Evolutionary conservation across 2,888 invertebrate species (phyloP).

Genomic region (Drosophila longiperda): DNA sequence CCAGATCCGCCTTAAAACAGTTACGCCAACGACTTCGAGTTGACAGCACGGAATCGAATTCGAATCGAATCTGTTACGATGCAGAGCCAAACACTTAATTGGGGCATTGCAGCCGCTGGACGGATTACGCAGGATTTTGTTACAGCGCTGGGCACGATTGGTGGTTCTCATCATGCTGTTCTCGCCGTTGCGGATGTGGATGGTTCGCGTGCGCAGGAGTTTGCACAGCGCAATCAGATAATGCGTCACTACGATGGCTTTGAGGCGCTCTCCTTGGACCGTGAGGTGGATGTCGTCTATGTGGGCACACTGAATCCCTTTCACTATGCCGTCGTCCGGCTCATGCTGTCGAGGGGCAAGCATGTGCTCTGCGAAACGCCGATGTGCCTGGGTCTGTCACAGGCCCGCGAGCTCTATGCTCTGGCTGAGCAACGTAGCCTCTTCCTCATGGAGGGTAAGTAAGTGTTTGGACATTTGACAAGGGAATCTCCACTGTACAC

Average conservation of each 20-base stretch:
- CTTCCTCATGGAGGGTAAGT: constrained; percentile 91
- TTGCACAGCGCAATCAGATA: constrained; percentile 91
- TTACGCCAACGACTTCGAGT: constrained; percentile 37
- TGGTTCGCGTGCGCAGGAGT: constrained; percentile 89
- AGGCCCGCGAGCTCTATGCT: constrained; percentile 89
- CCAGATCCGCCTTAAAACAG: constrained; percentile 42
- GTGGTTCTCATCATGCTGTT: constrained; percentile 86
- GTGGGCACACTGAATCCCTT: constrained; percentile 91
- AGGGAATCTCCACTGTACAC: background rate
- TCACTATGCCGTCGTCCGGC: constrained; percentile 89
- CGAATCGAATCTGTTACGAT: constrained; percentile 20
- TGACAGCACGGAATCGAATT: constrained; percentile 21
- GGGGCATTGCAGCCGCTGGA: constrained; percentile 95
- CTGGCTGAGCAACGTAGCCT: constrained; percentile 89
- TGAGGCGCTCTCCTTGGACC: constrained; percentile 90
- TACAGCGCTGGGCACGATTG: constrained; percentile 88
- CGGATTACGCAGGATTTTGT: constrained; percentile 95
- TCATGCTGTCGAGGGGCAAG: constrained; percentile 92
- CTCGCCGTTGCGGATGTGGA: constrained; percentile 92
- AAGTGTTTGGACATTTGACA: background rate
- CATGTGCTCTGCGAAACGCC: constrained; percentile 96
- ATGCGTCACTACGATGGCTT: constrained; percentile 91
- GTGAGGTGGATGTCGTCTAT: constrained; percentile 93
- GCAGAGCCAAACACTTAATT: constrained; percentile 83
- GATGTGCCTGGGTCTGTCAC: constrained; percentile 90